Evolutionary conservation across 2,113 vertebrate species (phyloP).

Genomic region (Hyperoodon ampullatus): DNA sequence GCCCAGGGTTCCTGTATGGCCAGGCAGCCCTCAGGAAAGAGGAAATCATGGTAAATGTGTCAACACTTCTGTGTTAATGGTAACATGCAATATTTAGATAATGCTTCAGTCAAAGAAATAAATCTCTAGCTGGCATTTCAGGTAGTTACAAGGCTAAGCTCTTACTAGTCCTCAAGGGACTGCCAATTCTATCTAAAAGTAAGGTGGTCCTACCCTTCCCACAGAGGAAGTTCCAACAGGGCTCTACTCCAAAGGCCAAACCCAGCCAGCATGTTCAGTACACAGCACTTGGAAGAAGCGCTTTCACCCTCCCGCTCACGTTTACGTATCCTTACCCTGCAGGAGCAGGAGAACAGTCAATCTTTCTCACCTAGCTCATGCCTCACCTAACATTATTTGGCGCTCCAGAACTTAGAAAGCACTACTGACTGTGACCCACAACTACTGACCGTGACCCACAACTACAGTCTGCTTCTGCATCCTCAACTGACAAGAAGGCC

Average conservation of each 20-base stretch:
- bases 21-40: neutral
- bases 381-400: neutral
- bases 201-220: neutral
- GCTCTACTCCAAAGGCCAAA: neutral
- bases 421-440: neutral
- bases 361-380: neutral
- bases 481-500: neutral
- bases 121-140: neutral
- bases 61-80: neutral
- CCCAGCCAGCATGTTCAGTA: neutral
- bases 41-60: neutral
- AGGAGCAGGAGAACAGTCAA: neutral
- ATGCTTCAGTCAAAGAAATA: neutral
- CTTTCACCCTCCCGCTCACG: too few relatives aligned
- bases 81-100: neutral
- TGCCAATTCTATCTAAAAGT: neutral
- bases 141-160: neutral
- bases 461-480: neutral
- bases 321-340: neutral
- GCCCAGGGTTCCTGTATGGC: neutral
- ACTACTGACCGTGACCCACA: neutral
- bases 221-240: neutral
- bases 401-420: neutral
- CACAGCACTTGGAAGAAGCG: neutral
- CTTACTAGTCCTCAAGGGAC: neutral